Evolutionary conservation across 2,113 vertebrate genomes (phyloP), one percentile per base, ranked within the genome.

Genomic region (Rhinogobius similis): DNA sequence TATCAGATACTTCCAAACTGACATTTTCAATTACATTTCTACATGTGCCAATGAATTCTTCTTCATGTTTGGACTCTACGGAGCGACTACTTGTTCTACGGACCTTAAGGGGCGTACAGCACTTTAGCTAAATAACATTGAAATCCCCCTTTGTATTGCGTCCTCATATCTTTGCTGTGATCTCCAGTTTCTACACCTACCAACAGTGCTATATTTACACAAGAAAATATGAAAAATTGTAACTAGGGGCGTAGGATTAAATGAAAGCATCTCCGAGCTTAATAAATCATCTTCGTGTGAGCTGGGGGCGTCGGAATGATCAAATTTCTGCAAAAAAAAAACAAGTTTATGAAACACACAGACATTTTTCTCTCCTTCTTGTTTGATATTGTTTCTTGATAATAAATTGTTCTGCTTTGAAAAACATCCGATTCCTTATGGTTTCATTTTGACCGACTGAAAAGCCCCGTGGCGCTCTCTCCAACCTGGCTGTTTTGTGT

Each of bases 321-420:
- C 65, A 74, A 77, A 74, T 76, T 77, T 72, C 77, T 62, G 84
- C 73, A 68, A 50, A 81, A 89, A 82, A 39, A 39, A 39, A 39
- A 85, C 73, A 77, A 73, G 68, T 89, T 86, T 88, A 87, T 89
- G 85, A 86, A 89, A 81, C 67, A 53, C 43, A 84, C 79, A 38
- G 81, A 80, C 81, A 76, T 84, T 82, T 83, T 74, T 73, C 73
- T 68, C 68, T 85, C 82, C 85, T 75, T 84, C 79, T 90, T 88
- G 86, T 93, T 93, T 94, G 87, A 92, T 93, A 92, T 93, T 90
- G 89, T 93, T 93, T 92, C 92, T 93, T 93, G 83, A 88, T 89
- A 94, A 94, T 94, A 94, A 94, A 94, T 88, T 78, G 88, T 90
- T 88, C 74, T 86, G 90, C 90, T 92, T 91, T 87, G 72, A 91